Evolutionary conservation across 37 sponge, comb jelly and placozoan genomes (phyloP).

Genomic region (Chondrilla cf. caribensis): DNA sequence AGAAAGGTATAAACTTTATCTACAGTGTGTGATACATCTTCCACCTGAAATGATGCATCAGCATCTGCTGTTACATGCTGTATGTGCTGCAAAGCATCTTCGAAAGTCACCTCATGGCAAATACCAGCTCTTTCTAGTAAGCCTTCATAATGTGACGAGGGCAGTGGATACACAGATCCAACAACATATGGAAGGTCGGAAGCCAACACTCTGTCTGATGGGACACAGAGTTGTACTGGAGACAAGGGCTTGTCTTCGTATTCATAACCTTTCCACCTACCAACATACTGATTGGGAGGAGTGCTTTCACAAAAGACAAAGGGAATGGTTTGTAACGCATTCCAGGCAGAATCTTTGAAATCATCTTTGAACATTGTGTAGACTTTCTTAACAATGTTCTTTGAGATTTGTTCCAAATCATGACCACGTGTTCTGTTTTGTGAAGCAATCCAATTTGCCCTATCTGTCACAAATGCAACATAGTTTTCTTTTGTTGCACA

Average conservation of each 20-base stretch:
- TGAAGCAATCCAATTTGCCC: slow-evolving; percentile 1
- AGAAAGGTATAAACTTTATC: too few relatives aligned
- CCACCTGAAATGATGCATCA: too few relatives aligned
- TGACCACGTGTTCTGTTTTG: neutral
- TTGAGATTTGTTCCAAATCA: neutral
- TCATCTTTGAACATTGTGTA: neutral
- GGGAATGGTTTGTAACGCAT: neutral
- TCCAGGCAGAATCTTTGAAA: neutral
- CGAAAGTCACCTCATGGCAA: neutral
- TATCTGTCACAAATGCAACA: neutral
- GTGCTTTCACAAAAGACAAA: slow-evolving; percentile 15
- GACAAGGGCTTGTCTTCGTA: too few relatives aligned
- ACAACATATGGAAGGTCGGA: neutral
- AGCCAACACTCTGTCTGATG: too few relatives aligned
- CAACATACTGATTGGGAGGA: slow-evolving; percentile 8
- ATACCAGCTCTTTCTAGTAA: neutral
- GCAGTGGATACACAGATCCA: slow-evolving; percentile 1
- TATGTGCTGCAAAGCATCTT: neutral
- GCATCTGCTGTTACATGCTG: too few relatives aligned
- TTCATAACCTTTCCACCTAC: slow-evolving; percentile 5
- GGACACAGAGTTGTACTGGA: too few relatives aligned
- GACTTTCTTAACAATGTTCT: neutral
- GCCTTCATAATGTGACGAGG: neutral
- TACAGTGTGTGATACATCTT: too few relatives aligned
- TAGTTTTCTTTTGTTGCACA: neutral